Base-by-base conservation (phyloP, 2,797 vertebrate genomes). In the Catharus ustulatus region DNA sequence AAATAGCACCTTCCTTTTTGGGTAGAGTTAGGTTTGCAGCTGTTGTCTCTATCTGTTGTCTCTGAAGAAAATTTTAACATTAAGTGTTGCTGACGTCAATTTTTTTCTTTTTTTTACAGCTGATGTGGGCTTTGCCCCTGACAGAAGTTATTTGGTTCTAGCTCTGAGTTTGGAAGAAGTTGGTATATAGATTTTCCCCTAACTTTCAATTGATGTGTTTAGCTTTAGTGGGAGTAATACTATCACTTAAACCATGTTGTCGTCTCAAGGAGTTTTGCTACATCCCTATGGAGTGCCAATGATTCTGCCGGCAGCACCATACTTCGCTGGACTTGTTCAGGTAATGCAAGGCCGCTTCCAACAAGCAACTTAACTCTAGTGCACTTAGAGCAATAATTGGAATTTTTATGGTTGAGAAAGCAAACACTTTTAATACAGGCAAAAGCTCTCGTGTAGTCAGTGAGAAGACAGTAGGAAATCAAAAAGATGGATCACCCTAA, bases 401-500 rank as follows among this genome's bases (percentile, higher is more conserved):
- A 98, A 98, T 98, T 98, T 98, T 98, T 98, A 98, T 98, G 98
- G 98, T 98, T 98, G 98, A 98, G 98, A 98, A 98, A 98, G 98
- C 98, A 98, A 98, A 98, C 98, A 97, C 97, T 98, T 98, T 98
- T 98, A 98, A 98, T 98, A 98, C 98, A 98, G 98, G 98, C 98
- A 98, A 98, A 98, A 98, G 97, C 98, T 97, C 97, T 98, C 97
- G 61, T 97, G 97, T 98, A 98, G 98, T 98, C 97, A 95, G 96
- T 94, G 97, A 97, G 97, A 98, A 98, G 98, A 98, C 98, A 98
- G 98, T 98, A 97, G 98, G 98, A 98, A 98, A 99, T 99, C 98
- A 98, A 98, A 98, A 98, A 99, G 99, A 99, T 98, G 97, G 98
- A 99, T 99, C 98, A 98, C 98, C 98, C 98, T 99, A 99, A 99